A percentile compares a stretch with the other conserved stretches of the same genome.
phyloP scores from a whole-genome alignment of 2,797 vertebrate species.

The Galagoides demidoff region DNA sequence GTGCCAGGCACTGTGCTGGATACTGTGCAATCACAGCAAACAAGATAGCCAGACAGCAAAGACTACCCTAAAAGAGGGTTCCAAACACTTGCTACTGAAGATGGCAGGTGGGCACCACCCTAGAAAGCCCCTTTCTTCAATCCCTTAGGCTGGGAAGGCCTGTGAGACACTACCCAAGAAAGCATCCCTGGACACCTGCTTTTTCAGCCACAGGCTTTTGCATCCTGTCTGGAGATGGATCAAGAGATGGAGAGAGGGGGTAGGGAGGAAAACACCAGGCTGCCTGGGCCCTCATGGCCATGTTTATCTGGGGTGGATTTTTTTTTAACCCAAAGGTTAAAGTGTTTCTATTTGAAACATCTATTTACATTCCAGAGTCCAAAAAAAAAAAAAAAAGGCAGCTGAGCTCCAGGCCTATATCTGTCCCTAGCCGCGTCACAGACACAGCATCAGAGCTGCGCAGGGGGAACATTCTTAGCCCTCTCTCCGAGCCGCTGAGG shows the following conservation, averaged over 20 bases:
- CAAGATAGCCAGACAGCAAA: not conserved
- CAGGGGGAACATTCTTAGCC: slow-evolving; percentile 80
- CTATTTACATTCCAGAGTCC: slow-evolving; percentile 85
- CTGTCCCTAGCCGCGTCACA: slow-evolving; percentile 80
- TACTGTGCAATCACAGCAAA: not conserved
- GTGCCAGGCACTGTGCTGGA: slow-evolving; percentile 59
- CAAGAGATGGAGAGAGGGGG: not conserved
- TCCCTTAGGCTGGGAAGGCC: not conserved
- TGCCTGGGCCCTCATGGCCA: slow-evolving; percentile 52
- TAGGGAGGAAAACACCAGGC: slow-evolving; percentile 46
- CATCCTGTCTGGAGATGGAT: slow-evolving; percentile 52
- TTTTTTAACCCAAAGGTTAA: slow-evolving; percentile 84
- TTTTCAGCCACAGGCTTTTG: slow-evolving; percentile 26
- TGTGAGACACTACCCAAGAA: not conserved
- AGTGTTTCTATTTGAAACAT: slow-evolving; percentile 85
- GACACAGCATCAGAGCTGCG: slow-evolving; percentile 71
- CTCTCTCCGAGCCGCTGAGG: slow-evolving; percentile 65
- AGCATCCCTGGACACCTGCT: slow-evolving; percentile 40
- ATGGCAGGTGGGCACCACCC: not conserved
- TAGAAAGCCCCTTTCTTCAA: not conserved
- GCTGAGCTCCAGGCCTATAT: slow-evolving; percentile 81
- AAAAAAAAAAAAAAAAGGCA: slow-evolving; percentile 73
- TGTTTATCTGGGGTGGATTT: slow-evolving; percentile 78
- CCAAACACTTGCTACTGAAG: not conserved
- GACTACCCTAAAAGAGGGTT: not conserved